A percentile compares a stretch with the other conserved stretches of the same genome.
Conservation (phyloP, 2,113 vertebrate genomes). For the Eleginops maclovinus region DNA sequence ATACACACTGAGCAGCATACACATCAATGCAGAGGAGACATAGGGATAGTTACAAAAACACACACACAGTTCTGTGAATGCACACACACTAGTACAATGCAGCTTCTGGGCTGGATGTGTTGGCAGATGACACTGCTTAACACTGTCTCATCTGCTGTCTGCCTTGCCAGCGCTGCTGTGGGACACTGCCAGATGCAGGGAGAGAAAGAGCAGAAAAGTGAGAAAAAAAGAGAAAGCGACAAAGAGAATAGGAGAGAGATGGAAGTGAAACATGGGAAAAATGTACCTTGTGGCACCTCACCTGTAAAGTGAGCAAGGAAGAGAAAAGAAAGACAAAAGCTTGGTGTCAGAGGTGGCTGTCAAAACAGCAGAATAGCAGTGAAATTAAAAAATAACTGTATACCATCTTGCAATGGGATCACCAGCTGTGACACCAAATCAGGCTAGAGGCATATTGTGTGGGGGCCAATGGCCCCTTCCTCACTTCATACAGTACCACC, state of each 20-base stretch:
- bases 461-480: too few relatives aligned
- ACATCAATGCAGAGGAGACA: slow-evolving; percentile 6
- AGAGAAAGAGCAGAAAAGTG: slow-evolving; percentile 25
- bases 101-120: slow-evolving; percentile 52
- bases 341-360: slow-evolving; percentile 32
- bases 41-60: slow-evolving; percentile 19
- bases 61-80: neutral
- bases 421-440: too few relatives aligned
- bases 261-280: slow-evolving; percentile 20
- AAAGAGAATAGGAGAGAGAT: neutral
- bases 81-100: slow-evolving; percentile 29
- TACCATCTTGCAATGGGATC: too few relatives aligned
- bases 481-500: too few relatives aligned
- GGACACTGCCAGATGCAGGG: slow-evolving; percentile 60
- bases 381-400: slow-evolving; percentile 13
- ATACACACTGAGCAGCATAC: slow-evolving; percentile 6
- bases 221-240: slow-evolving; percentile 2
- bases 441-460: too few relatives aligned
- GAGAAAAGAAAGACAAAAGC: slow-evolving; percentile 18
- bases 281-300: slow-evolving; percentile 32
- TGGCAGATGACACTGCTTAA: slow-evolving; percentile 75
- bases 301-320: slow-evolving; percentile 15
- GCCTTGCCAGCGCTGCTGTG: slow-evolving; percentile 63
- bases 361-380: slow-evolving; percentile 30
- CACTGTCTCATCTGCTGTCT: slow-evolving; percentile 64